Evolutionary conservation across 2,888 invertebrate species (phyloP), one percentile per base, ranked within the genome.

Genomic region (Alcis repandata): DNA sequence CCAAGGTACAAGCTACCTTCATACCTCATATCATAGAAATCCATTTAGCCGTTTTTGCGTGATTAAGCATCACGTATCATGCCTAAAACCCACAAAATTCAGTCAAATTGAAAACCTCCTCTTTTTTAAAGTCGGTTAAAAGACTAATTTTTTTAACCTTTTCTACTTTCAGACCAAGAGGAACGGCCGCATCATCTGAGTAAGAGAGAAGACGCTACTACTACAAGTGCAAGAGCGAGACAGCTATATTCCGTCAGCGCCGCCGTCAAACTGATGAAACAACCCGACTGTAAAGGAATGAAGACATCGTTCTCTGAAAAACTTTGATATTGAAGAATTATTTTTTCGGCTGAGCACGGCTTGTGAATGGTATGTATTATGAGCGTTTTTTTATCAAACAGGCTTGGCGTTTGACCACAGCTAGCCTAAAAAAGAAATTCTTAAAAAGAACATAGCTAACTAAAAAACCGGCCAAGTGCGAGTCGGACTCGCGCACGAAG

Each of bases 291-390:
- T 22, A 22, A 32, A 72, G 76, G 75, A 63, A 82, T 78, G 79
- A 79, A 79, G 15, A 49, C 33, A 33, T 69, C 72, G 61, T 20
- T 59, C 61, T 1, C 64, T 59, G 15, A 2, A n/a, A 19, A 15
- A 1, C 17, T 54, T 56, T 78, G 77, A 80, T 45, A 73, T 53
- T 69, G 56, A 56, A 46, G 63, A 56, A 52, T 53, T 57, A 43
- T 71, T 73, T 73, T 73, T 70, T 56, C 10, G 59, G 51, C 69
- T 72, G 48, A 67, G 19, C 15, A 61, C 74, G 69, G 61, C 62
- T 70, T 70, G 78, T 85, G 78, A 76, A 83, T 86, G 85, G 84
- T 85, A 65, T 66, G 83, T 66, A 48, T 13, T 15, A 3, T 32
- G 4, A 0, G 0, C 15, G 15, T 43, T 17, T 32, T 40, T 17